A percentile compares a stretch with the other conserved stretches of the same genome.
These are phyloP conservation scores for Rhabdomys dilectus DNA, from an alignment of 2,113 vertebrate genomes.

Conservation along the genomic window DNA sequence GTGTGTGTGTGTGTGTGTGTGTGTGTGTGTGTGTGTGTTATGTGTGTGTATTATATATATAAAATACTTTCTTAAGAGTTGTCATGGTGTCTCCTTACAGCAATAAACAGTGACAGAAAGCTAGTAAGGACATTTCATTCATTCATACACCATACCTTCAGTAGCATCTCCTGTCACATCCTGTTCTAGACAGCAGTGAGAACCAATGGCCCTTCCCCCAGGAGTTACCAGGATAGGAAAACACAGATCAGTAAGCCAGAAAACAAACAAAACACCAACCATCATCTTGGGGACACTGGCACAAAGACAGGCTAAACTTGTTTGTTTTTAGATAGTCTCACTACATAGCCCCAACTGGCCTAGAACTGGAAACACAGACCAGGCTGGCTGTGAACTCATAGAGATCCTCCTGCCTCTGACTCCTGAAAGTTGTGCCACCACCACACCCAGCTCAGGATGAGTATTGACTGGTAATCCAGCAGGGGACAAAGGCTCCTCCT, in stretches of 20 bases:
- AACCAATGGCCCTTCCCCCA: not conserved
- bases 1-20: too few species aligned
- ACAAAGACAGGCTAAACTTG: not conserved
- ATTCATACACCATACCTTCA: not conserved
- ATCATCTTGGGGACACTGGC: not conserved
- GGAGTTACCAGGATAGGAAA: too few species aligned
- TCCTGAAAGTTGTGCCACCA: not conserved
- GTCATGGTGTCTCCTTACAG: not conserved
- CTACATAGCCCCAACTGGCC: not conserved
- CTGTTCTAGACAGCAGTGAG: not conserved
- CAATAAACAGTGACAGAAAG: not conserved
- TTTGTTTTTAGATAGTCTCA: not conserved
- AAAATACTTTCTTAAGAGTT: not conserved
- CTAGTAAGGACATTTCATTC: not conserved
- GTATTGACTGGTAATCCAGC: not conserved
- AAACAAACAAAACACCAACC: not conserved
- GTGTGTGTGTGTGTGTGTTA: too few species aligned
- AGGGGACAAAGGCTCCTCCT: not conserved
- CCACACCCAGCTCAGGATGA: not conserved
- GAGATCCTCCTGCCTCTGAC: not conserved
- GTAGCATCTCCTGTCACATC: not conserved
- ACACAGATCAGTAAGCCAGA: not conserved
- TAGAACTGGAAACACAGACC: not conserved
- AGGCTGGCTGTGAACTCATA: not conserved
- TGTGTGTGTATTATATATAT: too few species aligned